phyloP scores from a whole-genome alignment of 1,140 invertebrate species.

The Drosophila aff. region DNA sequence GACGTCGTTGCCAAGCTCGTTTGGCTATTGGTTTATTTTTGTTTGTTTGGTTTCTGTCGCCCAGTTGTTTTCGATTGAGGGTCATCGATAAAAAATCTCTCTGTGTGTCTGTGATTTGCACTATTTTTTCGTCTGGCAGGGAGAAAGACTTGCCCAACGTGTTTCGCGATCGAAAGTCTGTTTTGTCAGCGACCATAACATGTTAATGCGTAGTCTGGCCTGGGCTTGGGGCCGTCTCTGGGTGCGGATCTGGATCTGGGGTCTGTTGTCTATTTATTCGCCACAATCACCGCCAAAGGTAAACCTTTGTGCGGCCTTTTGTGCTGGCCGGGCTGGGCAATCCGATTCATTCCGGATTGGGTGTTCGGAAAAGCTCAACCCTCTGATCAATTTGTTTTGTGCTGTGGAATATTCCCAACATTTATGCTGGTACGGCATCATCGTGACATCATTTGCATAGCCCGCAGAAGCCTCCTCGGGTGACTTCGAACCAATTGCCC shows the following conservation, averaged over 20 bases:
- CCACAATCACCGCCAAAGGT: constrained; percentile 28
- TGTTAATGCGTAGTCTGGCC: constrained; percentile 40
- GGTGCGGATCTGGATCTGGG: constrained; percentile 11
- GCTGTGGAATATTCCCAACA: constrained; percentile 72
- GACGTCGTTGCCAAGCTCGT: constrained; percentile 52
- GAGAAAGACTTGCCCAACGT: constrained; percentile 34
- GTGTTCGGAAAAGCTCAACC: constrained; percentile 31
- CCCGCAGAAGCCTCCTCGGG: constrained; percentile 5
- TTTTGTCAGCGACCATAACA: constrained; percentile 31
- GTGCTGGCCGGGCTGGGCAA: constrained; percentile 8
- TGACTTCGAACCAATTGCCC: constrained; percentile 25
- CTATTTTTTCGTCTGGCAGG: constrained; percentile 32
- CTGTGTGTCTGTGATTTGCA: constrained; percentile 27
- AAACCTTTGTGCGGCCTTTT: constrained; percentile 31
- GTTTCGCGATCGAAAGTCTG: constrained; percentile 55
- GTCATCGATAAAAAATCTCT: constrained; percentile 40
- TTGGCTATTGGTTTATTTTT: constrained; percentile 28
- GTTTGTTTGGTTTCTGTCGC: constrained; percentile 21
- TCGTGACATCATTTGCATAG: constrained; percentile 74
- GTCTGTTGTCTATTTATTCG: constrained; percentile 7
- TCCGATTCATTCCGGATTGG: constrained; percentile 30
- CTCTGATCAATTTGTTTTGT: constrained; percentile 67
- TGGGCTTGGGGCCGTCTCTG: not conserved
- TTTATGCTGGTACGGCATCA: constrained; percentile 62
- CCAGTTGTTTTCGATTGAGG: constrained; percentile 41